Percentiles rank a stretch among this genome's conserved stretches.
Evolutionary conservation across 2,797 vertebrate genomes (phyloP).

Genomic region (Microcaecilia unicolor): DNA sequence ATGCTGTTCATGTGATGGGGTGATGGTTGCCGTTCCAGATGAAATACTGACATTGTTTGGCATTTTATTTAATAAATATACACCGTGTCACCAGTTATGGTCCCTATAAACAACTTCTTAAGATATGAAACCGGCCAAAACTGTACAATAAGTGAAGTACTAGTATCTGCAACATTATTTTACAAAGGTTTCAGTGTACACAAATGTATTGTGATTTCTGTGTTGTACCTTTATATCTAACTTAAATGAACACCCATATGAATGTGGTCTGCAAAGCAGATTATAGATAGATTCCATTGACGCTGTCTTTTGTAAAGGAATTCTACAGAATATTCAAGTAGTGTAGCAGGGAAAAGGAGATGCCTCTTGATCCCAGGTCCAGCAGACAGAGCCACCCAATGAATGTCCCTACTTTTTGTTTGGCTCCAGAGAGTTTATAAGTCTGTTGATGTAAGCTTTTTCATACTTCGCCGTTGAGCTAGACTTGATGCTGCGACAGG

Average conservation of each 20-base stretch:
- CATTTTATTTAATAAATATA: constrained; percentile 30
- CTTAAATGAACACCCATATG: constrained; percentile 34
- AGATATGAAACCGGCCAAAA: constrained; percentile 41
- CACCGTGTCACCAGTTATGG: constrained; percentile 33
- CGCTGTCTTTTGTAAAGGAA: constrained; percentile 37
- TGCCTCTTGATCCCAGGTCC: constrained; percentile 42
- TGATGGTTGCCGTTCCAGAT: background rate
- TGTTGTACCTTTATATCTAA: constrained; percentile 29
- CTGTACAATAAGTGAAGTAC: constrained; percentile 21
- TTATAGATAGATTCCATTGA: constrained; percentile 32
- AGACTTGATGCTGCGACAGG: constrained; percentile 92
- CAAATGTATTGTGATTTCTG: constrained; percentile 30
- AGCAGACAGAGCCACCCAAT: constrained; percentile 34
- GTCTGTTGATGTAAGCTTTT: constrained; percentile 93
- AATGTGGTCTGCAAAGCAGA: constrained; percentile 36
- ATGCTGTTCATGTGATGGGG: no score
- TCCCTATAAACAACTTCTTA: constrained; percentile 32
- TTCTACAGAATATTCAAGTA: constrained; percentile 64
- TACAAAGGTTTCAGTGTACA: constrained; percentile 36
- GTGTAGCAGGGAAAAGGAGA: constrained; percentile 47
- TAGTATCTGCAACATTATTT: constrained; percentile 44
- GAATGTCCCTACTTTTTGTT: constrained; percentile 36
- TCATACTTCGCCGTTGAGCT: constrained; percentile 93
- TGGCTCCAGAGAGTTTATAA: constrained; percentile 64
- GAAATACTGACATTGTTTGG: constrained; percentile 25